A percentile compares a stretch with the other conserved stretches of the same genome.
Evolutionary conservation across 2,888 invertebrate genomes (phyloP).

Genomic region (Calameuta idolon): DNA sequence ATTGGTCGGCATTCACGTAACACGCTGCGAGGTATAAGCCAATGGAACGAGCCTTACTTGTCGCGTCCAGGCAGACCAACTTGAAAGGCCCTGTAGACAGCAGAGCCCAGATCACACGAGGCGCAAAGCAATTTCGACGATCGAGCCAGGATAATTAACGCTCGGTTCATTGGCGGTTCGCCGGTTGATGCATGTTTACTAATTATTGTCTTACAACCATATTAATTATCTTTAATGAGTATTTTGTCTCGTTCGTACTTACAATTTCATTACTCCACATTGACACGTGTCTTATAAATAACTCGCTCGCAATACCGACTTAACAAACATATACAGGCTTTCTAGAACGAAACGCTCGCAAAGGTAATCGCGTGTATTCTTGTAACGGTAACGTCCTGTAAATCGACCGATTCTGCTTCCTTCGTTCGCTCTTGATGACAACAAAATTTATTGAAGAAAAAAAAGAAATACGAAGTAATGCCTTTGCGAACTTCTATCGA

Average conservation of each 20-base stretch:
- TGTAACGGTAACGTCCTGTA: too few species aligned
- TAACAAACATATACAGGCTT: constrained; percentile 65
- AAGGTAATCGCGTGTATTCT: not conserved
- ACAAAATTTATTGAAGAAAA: too few species aligned
- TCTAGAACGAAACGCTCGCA: constrained; percentile 20
- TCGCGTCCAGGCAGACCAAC: not conserved
- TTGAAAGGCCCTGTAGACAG: not conserved
- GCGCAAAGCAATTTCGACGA: not conserved
- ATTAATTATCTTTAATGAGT: constrained; percentile 17
- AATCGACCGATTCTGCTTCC: too few species aligned
- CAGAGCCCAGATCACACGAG: not conserved
- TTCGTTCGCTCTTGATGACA: too few species aligned
- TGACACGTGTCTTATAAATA: constrained; percentile 22
- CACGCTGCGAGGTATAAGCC: not conserved
- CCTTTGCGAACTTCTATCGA: too few species aligned
- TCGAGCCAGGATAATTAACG: not conserved
- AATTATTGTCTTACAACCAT: constrained; percentile 29
- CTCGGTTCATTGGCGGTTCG: constrained; percentile 24
- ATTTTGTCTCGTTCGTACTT: constrained; percentile 4
- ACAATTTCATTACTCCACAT: not conserved
- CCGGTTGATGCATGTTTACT: constrained; percentile 33
- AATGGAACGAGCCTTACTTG: not conserved
- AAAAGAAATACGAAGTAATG: too few species aligned
- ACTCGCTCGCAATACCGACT: constrained; percentile 23
- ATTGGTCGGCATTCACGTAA: not conserved